Evolutionary conservation across 2,113 vertebrate species (phyloP), one percentile per base, ranked within the genome.

Genomic region (Notarius quadriscutis): DNA sequence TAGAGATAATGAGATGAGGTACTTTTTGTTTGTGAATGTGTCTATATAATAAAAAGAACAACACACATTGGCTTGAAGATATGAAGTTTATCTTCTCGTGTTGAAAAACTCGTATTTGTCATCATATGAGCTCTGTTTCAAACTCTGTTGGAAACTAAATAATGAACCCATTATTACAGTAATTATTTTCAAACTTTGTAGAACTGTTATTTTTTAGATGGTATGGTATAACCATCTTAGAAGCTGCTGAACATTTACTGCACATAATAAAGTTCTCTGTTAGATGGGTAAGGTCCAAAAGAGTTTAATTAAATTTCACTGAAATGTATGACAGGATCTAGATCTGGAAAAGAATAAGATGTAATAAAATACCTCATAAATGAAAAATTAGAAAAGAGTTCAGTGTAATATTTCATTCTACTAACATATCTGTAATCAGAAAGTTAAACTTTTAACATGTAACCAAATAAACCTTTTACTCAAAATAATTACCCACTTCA

Each of bases 81-180:
- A 41, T 41, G 41, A 41, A 41, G 41, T 41, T 41, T 41, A 41
- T 41, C 41, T 41, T 41, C 41, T 41, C 41, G 4, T 41, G 41
- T 41, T 41, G 41, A 41, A 41, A 41, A 41, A 41, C 41, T 41
- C 0, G 0, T 41, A 41, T 41, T 41, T 41, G 4, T 72, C 15
- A 51, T 55, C 30, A 51, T 57, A 72, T 55, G 22, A 57, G 27
- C n/a, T 71, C 11, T 34, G 27, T 6, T 57, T 18, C 7, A 84
- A 69, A n/a, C 63, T n/a, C n/a, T 18, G 62, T 63, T 63, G 62
- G 62, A 63, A 63, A 63, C 20, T 30, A 84, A 74, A 84, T 18
- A 15, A 60, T 4, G 10, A 74, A 77, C 9, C 53, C 11, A 11
- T 12, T 55, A 55, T 55, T 12, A 55, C 10, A 55, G 11, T 55